Percentiles rank a stretch among this genome's conserved stretches.
Evolutionary conservation across 92 coral and sea anemone genomes (phyloP).

Genomic region (Phenganax subtilis): DNA sequence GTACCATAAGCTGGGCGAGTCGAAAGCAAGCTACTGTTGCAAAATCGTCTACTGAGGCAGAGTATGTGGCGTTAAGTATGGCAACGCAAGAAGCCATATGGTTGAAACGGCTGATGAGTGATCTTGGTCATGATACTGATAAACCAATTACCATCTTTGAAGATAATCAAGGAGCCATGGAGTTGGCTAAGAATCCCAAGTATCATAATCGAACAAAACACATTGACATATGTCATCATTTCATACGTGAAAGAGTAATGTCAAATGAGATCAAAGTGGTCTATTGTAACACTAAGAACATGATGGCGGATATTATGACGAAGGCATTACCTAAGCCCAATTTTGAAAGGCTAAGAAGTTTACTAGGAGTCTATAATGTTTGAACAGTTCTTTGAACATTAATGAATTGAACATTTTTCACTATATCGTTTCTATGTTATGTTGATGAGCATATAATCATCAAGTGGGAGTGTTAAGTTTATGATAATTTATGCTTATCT

Average conservation of each 20-base stretch:
- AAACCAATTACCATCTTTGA: conserved; percentile 38
- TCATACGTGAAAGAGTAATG: conserved; percentile 47
- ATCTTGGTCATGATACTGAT: conserved; percentile 33
- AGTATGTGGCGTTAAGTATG: conserved; percentile 50
- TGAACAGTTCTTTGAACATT: neutral
- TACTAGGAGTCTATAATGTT: neutral
- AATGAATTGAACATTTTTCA: too few species aligned
- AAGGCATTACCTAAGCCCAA: conserved; percentile 30
- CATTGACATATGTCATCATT: conserved; percentile 59
- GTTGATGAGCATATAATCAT: neutral
- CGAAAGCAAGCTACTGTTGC: conserved; percentile 46
- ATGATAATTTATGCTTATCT: neutral
- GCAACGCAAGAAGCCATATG: conserved; percentile 49
- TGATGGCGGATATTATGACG: conserved; percentile 60
- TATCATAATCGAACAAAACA: conserved; percentile 55
- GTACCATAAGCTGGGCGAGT: conserved; percentile 44
- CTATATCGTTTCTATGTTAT: neutral
- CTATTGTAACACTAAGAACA: conserved; percentile 49
- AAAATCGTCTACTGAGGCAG: conserved; percentile 44
- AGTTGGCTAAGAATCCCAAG: conserved; percentile 37
- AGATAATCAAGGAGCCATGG: conserved; percentile 60
- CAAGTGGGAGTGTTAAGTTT: conserved; percentile 32
- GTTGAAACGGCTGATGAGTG: conserved; percentile 24
- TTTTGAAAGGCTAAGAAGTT: neutral
- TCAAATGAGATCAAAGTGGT: conserved; percentile 42